Percentiles rank a stretch among this genome's conserved stretches.
Evolutionary conservation across 2,797 vertebrate genomes (phyloP).

Genomic region (Amniataba percoides): DNA sequence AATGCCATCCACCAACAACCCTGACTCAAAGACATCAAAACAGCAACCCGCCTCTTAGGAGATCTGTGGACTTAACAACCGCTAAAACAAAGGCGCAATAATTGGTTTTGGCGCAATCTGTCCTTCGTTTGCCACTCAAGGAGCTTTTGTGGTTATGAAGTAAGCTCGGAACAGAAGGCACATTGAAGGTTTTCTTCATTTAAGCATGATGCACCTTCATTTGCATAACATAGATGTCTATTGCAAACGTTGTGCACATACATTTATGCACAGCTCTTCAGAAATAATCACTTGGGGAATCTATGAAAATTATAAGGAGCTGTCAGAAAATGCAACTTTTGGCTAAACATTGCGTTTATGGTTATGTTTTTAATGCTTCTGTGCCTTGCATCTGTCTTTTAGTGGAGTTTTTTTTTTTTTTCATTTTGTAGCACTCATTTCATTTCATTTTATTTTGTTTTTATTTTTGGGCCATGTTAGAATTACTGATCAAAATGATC

Average conservation of each 20-base stretch:
- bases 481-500: background rate
- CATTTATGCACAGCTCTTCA: slow-evolving; percentile 54
- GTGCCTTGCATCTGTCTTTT: background rate
- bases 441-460: background rate
- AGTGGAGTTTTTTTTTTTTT: background rate
- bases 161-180: slow-evolving; percentile 78
- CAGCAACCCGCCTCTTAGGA: slow-evolving; percentile 79
- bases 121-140: slow-evolving; percentile 81
- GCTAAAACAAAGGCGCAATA: slow-evolving; percentile 86
- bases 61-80: slow-evolving; percentile 84
- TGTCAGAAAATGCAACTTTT: background rate
- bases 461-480: too few species aligned
- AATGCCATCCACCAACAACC: slow-evolving; percentile 81
- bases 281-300: slow-evolving; percentile 28
- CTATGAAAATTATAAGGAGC: background rate
- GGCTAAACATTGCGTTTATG: background rate
- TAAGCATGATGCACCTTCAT: slow-evolving; percentile 65
- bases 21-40: slow-evolving; percentile 86
- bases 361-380: background rate
- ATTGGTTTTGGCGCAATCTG: slow-evolving; percentile 89
- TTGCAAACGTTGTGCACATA: slow-evolving; percentile 49
- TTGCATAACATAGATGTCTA: slow-evolving; percentile 77
- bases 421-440: background rate
- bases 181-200: slow-evolving; percentile 78
- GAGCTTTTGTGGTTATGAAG: slow-evolving; percentile 82